A percentile compares a stretch with the other conserved stretches of the same genome.
Evolutionary conservation across 2,113 vertebrate genomes (phyloP).

Genomic region (Sclerurus mexicanus): DNA sequence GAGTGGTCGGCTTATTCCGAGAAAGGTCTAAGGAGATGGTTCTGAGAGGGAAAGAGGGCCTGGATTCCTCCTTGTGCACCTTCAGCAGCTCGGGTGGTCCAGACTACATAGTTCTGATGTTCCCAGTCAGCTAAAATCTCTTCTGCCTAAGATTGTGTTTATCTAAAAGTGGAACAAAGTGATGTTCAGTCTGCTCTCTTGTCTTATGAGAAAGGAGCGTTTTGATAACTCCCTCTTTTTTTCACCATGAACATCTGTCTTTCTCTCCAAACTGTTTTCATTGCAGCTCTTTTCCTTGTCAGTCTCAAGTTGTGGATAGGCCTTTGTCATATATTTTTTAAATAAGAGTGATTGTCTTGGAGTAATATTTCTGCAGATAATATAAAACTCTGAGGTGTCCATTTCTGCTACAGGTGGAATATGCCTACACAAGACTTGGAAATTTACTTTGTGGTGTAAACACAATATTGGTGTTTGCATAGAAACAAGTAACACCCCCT

Average conservation of each 20-base stretch:
- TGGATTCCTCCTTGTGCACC: background rate
- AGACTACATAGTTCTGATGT: fast-evolving
- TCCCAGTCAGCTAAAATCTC: background rate
- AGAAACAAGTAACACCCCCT: background rate
- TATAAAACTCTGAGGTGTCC: background rate
- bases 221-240: background rate
- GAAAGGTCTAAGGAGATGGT: background rate
- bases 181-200: background rate
- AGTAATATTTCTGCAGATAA: background rate
- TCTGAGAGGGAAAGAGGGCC: background rate
- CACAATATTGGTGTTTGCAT: background rate
- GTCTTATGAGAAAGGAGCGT: background rate
- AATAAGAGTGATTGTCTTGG: background rate
- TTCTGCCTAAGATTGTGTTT: background rate
- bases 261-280: background rate
- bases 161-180: background rate
- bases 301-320: background rate
- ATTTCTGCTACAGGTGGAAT: background rate
- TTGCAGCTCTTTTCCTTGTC: background rate
- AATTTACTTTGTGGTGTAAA: background rate
- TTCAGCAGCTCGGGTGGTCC: background rate
- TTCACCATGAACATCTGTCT: background rate
- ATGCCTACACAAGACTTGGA: background rate
- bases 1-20: background rate
- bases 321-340: background rate